These are phyloP conservation scores for Amblyjoppa fuscipennis DNA, from an alignment of 2,888 invertebrate genomes.

Conservation along the genomic window DNA sequence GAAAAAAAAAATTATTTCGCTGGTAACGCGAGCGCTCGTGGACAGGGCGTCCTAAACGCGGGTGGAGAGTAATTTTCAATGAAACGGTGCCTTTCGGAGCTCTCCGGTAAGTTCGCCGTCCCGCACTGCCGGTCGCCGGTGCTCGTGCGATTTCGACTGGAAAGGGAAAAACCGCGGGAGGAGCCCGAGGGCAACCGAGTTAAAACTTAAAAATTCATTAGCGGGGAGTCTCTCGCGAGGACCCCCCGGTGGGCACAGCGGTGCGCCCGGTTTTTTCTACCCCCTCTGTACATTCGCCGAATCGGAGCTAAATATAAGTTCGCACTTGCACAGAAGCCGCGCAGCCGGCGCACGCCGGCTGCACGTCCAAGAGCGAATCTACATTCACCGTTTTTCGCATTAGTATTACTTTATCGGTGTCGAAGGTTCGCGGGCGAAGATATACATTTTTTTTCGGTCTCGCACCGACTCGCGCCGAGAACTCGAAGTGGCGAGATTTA, in stretches of 20 bases:
- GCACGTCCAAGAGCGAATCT: slow-evolving; percentile 37
- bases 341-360: slow-evolving; percentile 32
- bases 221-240: slow-evolving; percentile 61
- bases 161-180: slow-evolving; percentile 43
- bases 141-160: slow-evolving; percentile 30
- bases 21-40: slow-evolving; percentile 60
- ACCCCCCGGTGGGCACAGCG: slow-evolving; percentile 14
- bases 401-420: slow-evolving; percentile 68
- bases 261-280: slow-evolving; percentile 10
- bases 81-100: slow-evolving; percentile 68
- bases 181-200: slow-evolving; percentile 59
- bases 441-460: slow-evolving; percentile 22
- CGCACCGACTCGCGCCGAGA: neutral
- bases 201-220: slow-evolving; percentile 76
- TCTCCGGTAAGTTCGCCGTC: slow-evolving; percentile 62
- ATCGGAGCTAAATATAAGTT: slow-evolving; percentile 39
- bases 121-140: slow-evolving; percentile 23
- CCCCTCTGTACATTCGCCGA: slow-evolving; percentile 20
- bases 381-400: slow-evolving; percentile 63
- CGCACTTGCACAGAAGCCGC: slow-evolving; percentile 13
- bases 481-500: neutral
- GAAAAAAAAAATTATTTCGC: slow-evolving; percentile 66
- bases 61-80: slow-evolving; percentile 73
- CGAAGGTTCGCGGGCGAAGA: slow-evolving; percentile 16
- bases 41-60: slow-evolving; percentile 64